These are phyloP conservation scores for Cantharis lateralis DNA, from an alignment of 2,888 invertebrate genomes.

Conservation along the genomic window DNA sequence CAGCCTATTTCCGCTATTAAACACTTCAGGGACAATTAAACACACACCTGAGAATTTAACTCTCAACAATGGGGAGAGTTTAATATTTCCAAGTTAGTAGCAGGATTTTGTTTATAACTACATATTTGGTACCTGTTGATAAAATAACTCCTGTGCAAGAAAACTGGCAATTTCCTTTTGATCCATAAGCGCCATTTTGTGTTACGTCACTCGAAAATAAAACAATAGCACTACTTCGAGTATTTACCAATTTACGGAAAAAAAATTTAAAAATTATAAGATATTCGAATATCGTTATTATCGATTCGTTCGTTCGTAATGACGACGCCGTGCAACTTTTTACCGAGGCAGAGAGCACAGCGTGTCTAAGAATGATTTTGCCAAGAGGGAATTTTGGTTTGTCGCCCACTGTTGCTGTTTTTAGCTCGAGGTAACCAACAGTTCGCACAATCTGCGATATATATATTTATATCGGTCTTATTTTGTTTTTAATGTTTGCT, in stretches of 20 bases:
- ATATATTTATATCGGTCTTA: slow-evolving; percentile 37
- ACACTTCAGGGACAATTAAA: slow-evolving; percentile 5
- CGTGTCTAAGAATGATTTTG: slow-evolving; percentile 53
- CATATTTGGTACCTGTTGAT: slow-evolving; percentile 62
- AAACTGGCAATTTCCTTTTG: slow-evolving; percentile 84
- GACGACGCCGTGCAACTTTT: slow-evolving; percentile 39
- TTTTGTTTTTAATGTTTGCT: slow-evolving; percentile 28
- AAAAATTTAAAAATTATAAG: slow-evolving; percentile 19
- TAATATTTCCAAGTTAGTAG: background rate
- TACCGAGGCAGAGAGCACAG: slow-evolving; percentile 48
- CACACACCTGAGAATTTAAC: slow-evolving; percentile 1
- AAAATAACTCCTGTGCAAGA: slow-evolving; percentile 84
- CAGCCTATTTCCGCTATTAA: slow-evolving; percentile 3
- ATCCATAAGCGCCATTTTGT: slow-evolving; percentile 64
- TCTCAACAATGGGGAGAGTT: background rate
- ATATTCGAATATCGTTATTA: slow-evolving; percentile 41
- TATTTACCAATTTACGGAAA: slow-evolving; percentile 27
- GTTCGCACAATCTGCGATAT: slow-evolving; percentile 43
- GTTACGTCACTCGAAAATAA: slow-evolving; percentile 24
- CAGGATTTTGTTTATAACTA: background rate
- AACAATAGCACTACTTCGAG: slow-evolving; percentile 10
- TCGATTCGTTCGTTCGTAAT: slow-evolving; percentile 51
- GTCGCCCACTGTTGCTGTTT: slow-evolving; percentile 53
- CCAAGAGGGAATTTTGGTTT: slow-evolving; percentile 52
- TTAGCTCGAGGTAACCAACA: slow-evolving; percentile 51